phyloP scores from a whole-genome alignment of 2,888 invertebrate genomes.

The Ditula angustiorana region DNA sequence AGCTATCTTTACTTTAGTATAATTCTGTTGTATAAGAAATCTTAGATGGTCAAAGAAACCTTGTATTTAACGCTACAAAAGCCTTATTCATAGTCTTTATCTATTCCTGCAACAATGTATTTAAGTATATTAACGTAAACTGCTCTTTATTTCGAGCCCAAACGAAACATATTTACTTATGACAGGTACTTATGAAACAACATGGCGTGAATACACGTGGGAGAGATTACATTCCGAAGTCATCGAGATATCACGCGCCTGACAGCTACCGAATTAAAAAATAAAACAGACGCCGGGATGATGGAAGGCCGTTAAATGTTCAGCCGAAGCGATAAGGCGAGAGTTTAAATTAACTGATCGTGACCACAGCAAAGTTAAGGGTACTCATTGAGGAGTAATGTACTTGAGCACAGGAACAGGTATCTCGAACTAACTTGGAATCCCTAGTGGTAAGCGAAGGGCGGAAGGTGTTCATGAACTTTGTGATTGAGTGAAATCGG shows the following conservation, averaged over 20 bases:
- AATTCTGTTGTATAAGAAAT: too few relatives aligned
- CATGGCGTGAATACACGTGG: conserved; percentile 7
- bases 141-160: background rate
- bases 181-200: conserved; percentile 6
- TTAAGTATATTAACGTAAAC: background rate
- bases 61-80: background rate
- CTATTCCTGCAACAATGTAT: background rate
- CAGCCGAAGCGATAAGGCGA: background rate
- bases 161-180: background rate
- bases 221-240: conserved; percentile 30
- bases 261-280: conserved; percentile 17
- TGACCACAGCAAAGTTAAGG: background rate
- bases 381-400: background rate
- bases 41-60: background rate
- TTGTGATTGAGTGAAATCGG: background rate
- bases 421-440: background rate
- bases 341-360: background rate
- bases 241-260: conserved; percentile 16
- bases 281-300: background rate
- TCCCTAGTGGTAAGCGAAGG: background rate
- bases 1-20: too few relatives aligned
- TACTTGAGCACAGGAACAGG: background rate
- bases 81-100: background rate
- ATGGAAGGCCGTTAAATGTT: background rate
- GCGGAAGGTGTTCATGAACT: background rate